Evolutionary conservation across 1,140 invertebrate species (phyloP).

Genomic region (Ylistrum balloti): DNA sequence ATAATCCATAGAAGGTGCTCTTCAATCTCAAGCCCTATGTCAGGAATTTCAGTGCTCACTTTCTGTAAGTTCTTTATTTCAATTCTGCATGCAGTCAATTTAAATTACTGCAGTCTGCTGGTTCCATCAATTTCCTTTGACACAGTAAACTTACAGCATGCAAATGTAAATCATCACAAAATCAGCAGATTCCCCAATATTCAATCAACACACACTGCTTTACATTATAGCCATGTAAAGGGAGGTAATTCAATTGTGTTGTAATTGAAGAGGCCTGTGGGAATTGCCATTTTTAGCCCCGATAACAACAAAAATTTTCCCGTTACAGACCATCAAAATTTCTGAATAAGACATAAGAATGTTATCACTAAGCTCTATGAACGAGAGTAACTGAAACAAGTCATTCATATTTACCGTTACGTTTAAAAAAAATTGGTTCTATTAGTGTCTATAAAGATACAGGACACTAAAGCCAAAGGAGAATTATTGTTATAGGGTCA

Average conservation of each 20-base stretch:
- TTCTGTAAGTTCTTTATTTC: neutral
- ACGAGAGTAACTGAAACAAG: too few relatives aligned
- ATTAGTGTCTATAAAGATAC: too few relatives aligned
- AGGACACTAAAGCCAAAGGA: too few relatives aligned
- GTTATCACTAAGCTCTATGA: too few relatives aligned
- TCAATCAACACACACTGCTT: neutral
- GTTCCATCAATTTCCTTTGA: neutral
- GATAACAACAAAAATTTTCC: too few relatives aligned
- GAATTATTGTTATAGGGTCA: too few relatives aligned
- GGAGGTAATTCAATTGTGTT: neutral
- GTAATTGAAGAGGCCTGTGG: neutral
- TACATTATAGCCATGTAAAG: neutral
- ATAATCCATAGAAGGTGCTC: neutral
- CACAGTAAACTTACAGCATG: neutral
- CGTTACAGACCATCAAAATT: too few relatives aligned
- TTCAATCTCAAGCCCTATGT: neutral
- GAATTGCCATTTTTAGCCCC: neutral
- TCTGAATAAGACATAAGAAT: too few relatives aligned
- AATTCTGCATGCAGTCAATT: neutral
- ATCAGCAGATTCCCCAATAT: neutral
- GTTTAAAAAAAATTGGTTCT: too few relatives aligned
- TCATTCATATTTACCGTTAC: too few relatives aligned
- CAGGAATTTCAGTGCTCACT: too few relatives aligned
- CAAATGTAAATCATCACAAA: neutral
- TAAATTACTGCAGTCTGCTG: neutral